Evolutionary conservation across 2,797 vertebrate species (phyloP).

Genomic region (Limnodromus scolopaceus): DNA sequence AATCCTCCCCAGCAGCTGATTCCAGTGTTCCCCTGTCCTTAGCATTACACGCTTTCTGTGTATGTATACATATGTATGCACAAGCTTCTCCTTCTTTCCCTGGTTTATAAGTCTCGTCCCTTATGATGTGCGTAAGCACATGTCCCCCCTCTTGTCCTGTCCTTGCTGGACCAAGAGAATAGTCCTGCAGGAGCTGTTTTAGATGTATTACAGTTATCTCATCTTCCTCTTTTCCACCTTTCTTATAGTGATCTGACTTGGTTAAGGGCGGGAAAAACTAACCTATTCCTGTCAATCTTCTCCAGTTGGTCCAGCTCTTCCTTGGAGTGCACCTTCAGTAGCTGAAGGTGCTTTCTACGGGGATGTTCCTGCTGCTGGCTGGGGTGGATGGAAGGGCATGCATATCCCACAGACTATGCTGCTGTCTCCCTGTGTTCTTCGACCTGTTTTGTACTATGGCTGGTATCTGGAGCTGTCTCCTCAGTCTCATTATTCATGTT

Average conservation of each 20-base stretch:
- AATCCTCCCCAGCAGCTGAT: background rate
- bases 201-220: background rate
- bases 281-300: background rate
- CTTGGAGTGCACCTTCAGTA: background rate
- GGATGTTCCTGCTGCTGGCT: background rate
- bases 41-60: background rate
- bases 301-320: background rate
- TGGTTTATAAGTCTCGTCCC: background rate
- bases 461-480: background rate
- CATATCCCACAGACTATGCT: rapidly evolving
- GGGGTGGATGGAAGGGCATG: background rate
- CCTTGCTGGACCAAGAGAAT: background rate
- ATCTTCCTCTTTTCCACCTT: background rate
- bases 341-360: background rate
- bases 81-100: background rate
- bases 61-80: too few species aligned
- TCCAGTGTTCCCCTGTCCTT: background rate
- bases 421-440: background rate
- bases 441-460: background rate
- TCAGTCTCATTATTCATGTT: background rate
- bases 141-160: background rate
- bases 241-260: background rate
- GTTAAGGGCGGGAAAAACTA: too few species aligned
- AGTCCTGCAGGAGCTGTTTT: background rate
- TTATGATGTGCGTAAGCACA: background rate